These are phyloP conservation scores for Xiphorhynchus elegans DNA, from an alignment of 2,113 vertebrate genomes.

Conservation along the genomic window DNA sequence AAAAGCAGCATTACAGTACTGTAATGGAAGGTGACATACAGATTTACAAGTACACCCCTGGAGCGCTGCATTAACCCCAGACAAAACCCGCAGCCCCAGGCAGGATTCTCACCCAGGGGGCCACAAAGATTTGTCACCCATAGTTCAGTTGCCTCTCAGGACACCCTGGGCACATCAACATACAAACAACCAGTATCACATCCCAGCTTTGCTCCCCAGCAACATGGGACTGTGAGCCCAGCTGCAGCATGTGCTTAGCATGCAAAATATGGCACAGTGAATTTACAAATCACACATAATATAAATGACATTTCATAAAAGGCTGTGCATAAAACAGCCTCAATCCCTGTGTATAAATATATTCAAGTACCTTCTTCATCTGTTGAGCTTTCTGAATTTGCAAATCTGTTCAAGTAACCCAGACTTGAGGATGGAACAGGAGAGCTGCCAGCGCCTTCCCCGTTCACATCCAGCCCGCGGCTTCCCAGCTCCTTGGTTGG, in stretches of 20 bases:
- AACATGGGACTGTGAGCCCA: neutral
- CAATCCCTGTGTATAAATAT: neutral
- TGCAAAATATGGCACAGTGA: neutral
- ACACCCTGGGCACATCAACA: neutral
- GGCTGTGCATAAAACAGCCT: neutral
- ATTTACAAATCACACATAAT: neutral
- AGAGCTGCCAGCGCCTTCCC: conserved; percentile 75
- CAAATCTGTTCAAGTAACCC: conserved; percentile 84
- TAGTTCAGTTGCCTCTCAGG: neutral
- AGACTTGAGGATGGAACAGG: conserved; percentile 66
- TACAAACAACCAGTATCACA: neutral
- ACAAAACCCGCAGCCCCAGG: neutral
- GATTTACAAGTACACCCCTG: neutral
- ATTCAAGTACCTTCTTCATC: conserved; percentile 92
- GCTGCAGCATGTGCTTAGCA: neutral
- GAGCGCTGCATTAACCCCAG: neutral
- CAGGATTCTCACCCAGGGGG: neutral
- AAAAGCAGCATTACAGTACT: neutral
- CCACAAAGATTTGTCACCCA: neutral
- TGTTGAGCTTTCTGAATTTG: conserved; percentile 95
- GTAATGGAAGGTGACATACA: neutral
- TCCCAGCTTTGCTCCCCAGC: neutral
- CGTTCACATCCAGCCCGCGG: conserved; percentile 73
- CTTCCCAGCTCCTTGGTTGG: conserved; percentile 94
- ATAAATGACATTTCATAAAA: neutral